Evolutionary conservation across 2,888 invertebrate genomes (phyloP).

Genomic region (Ferdinandea cuprea): DNA sequence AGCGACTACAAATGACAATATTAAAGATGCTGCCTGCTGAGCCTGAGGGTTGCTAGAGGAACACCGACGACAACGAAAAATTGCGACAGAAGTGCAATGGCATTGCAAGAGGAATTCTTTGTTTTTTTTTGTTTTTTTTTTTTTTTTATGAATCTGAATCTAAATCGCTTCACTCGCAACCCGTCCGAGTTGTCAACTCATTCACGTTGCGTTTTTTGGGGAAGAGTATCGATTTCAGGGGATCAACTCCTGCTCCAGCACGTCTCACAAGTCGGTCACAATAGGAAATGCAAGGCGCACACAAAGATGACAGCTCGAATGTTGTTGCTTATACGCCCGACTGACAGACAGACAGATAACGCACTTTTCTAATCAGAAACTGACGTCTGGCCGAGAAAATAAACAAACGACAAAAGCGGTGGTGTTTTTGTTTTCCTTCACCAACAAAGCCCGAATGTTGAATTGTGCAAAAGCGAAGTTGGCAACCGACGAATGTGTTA

Average conservation of each 20-base stretch:
- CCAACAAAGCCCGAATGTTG: slow-evolving; percentile 13
- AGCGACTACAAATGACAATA: slow-evolving; percentile 15
- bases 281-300: slow-evolving; percentile 4
- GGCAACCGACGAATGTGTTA: slow-evolving; percentile 73
- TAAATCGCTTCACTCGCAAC: slow-evolving; percentile 24
- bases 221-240: slow-evolving; percentile 59
- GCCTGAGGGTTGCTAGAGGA: slow-evolving; percentile 3
- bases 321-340: slow-evolving; percentile 17
- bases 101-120: slow-evolving; percentile 37
- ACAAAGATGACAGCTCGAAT: slow-evolving; percentile 16
- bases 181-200: slow-evolving; percentile 60
- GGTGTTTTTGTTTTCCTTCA: background rate
- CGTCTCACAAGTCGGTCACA: background rate
- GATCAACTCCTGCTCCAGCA: slow-evolving; percentile 11
- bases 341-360: slow-evolving; percentile 12
- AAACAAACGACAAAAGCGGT: slow-evolving; percentile 18
- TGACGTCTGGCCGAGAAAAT: slow-evolving; percentile 20
- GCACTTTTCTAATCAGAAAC: slow-evolving; percentile 30
- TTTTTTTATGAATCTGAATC: slow-evolving; percentile 13
- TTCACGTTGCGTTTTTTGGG: slow-evolving; percentile 41
- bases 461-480: slow-evolving; percentile 49
- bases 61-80: slow-evolving; percentile 31
- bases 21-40: slow-evolving; percentile 2
- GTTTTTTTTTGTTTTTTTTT: slow-evolving; percentile 16
- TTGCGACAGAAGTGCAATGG: slow-evolving; percentile 40